Evolutionary conservation across 2,113 vertebrate species (phyloP), one percentile per base, ranked within the genome.

Genomic region (Nasalis larvatus): DNA sequence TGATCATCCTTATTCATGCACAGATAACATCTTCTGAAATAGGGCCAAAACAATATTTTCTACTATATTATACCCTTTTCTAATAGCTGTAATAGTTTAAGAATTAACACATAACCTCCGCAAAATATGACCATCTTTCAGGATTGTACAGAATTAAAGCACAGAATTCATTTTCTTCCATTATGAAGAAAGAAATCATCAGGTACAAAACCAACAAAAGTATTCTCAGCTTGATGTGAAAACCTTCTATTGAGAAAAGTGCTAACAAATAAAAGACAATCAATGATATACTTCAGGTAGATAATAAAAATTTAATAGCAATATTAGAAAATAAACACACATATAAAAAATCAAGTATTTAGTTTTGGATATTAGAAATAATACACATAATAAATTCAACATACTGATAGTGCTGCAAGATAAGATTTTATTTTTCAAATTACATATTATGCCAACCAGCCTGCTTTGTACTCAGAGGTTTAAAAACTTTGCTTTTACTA

Each of bases 301-400:
- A 91, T 82, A 98, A 98, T 96, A 95, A 86, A 93, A 98, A 98
- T 98, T 98, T 98, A 98, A 98, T 98, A 98, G 96, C 86, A 93
- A 95, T 96, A 97, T 63, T 74, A 93, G 93, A 98, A 98, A 98
- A 91, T 95, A 97, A 98, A 95, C 56, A 97, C 97, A 95, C 54
- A 96, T 98, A 98, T 94, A 98, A 98, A 98, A 60, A 98, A 95
- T 97, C 96, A 98, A 97, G 45, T 98, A 97, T 97, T 98, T 98
- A 98, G 96, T 98, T 98, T 95, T 74, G 9, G 78, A 81, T 78
- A 95, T 97, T 98, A 98, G 97, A 98, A 99, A 98, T 98, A 98
- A 98, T 92, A 97, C 66, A 97, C 89, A 97, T 73, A 98, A 71
- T 96, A 98, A 95, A 58, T 92, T 98, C 92, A 94, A 97, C 78